Base-by-base conservation (phyloP, 2,797 vertebrate genomes). In the Otolemur crassicaudatus region DNA sequence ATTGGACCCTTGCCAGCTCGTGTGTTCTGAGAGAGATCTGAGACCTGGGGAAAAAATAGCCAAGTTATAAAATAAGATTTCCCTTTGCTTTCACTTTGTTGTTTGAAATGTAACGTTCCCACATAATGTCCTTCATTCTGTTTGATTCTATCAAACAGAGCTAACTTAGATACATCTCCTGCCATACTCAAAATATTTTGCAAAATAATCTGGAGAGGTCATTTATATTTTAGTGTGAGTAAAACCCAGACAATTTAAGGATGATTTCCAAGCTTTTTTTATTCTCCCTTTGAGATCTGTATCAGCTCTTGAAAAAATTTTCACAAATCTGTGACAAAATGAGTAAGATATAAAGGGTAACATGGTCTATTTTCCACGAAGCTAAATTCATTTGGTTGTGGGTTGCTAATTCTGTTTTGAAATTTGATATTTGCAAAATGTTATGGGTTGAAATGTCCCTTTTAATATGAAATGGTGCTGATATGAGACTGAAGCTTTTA, bases 101-200 rank as follows among this genome's bases (percentile, higher is more conserved):
- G 95, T 94, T 96, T 97, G 29, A 91, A 96, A 95, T 96, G 94
- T 91, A 87, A 81, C 92, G 49, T 88, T 90, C 46, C 80, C 75
- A 83, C 75, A 43, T 49, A 96, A 56, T 73, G 61, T 76, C 70
- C n/a, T 83, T 82, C 65, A 46, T 63, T 76, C 76, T 34, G 63
- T 87, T 96, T 95, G 63, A 75, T 97, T 77, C 81, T 72, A 91
- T 84, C 67, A 96, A 92, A 95, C 67, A 96, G 92, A 96, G 80
- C 46, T 89, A 56, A 43, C 69, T 95, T 82, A 93, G 49, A 80
- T 93, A 58, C n/a, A 79, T 34, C 46, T 76, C 96, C 80, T 75
- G 67, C 46, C 87, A 83, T 13, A 43, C 49, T 86, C 49, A 94
- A 93, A 94, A 91, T 76, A 91, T 92, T 97, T 96, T 97, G 63